Conservation (phyloP, 23 tunicate genomes). For the Ascidia mentula region DNA sequence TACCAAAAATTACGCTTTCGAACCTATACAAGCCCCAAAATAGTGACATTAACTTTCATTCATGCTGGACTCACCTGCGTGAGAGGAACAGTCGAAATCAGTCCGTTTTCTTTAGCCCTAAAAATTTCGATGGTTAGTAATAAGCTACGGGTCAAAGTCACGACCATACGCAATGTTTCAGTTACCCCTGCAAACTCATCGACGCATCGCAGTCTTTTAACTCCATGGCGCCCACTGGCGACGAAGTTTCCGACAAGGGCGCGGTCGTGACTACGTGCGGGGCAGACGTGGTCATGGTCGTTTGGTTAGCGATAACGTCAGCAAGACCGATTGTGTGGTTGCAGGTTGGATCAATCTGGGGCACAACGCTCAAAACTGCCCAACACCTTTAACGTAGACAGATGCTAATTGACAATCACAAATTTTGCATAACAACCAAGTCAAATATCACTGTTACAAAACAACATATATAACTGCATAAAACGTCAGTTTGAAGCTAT, state of each 20-base stretch:
- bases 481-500: too few relatives aligned
- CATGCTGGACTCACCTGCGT: too few relatives aligned
- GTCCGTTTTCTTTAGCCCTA: slow-evolving; percentile 12
- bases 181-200: slow-evolving; percentile 12
- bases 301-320: not conserved
- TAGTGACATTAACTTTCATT: too few relatives aligned
- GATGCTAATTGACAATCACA: not conserved
- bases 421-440: not conserved
- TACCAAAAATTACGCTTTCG: too few relatives aligned
- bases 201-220: not conserved
- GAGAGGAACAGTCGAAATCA: slow-evolving; percentile 10
- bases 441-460: too few relatives aligned
- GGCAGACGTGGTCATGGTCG: not conserved
- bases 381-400: slow-evolving; percentile 15
- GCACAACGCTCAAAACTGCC: slow-evolving; percentile 11
- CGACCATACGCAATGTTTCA: not conserved
- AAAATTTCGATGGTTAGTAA: not conserved
- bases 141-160: not conserved
- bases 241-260: not conserved
- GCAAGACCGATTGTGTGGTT: not conserved
- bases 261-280: not conserved
- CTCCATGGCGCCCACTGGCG: slow-evolving; percentile 12
- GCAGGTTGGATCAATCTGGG: slow-evolving; percentile 1
- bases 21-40: too few relatives aligned
- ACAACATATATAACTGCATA: too few relatives aligned